Evolutionary conservation across 2,888 invertebrate species (phyloP).

Genomic region (Rhagonycha lutea): DNA sequence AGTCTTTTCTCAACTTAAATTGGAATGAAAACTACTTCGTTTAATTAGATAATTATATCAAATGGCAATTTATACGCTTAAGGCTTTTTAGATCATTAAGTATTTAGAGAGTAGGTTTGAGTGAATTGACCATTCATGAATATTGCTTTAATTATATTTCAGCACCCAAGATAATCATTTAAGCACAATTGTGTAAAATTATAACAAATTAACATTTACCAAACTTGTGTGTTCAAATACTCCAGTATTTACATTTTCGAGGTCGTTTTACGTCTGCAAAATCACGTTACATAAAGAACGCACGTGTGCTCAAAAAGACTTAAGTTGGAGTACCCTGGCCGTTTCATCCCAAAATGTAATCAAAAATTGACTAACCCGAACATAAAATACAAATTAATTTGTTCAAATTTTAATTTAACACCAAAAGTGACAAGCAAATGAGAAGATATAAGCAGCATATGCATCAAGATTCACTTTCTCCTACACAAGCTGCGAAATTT

Average conservation of each 20-base stretch:
- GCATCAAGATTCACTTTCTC: slow-evolving; percentile 13
- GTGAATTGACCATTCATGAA: not conserved
- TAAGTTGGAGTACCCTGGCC: not conserved
- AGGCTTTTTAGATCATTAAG: not conserved
- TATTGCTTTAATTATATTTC: not conserved
- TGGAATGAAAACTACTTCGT: not conserved
- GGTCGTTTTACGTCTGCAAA: slow-evolving; percentile 10
- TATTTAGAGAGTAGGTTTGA: not conserved
- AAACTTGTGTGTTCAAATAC: slow-evolving; percentile 10
- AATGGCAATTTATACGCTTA: not conserved
- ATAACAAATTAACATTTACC: slow-evolving; percentile 2
- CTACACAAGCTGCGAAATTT: slow-evolving; percentile 1
- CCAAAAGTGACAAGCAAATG: not conserved
- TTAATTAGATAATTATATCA: not conserved
- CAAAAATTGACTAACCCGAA: not conserved
- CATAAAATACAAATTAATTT: not conserved
- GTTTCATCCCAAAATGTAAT: not conserved
- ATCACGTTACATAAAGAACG: slow-evolving; percentile 4
- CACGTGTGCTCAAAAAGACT: not conserved
- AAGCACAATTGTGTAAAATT: slow-evolving; percentile 1
- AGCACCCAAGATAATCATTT: not conserved
- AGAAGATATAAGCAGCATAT: slow-evolving; percentile 5
- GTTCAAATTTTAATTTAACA: not conserved
- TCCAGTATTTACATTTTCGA: slow-evolving; percentile 15
- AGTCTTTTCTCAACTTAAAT: not conserved